phyloP scores from a whole-genome alignment of 2,113 vertebrate genomes.

The Semicossyphus pulcher region DNA sequence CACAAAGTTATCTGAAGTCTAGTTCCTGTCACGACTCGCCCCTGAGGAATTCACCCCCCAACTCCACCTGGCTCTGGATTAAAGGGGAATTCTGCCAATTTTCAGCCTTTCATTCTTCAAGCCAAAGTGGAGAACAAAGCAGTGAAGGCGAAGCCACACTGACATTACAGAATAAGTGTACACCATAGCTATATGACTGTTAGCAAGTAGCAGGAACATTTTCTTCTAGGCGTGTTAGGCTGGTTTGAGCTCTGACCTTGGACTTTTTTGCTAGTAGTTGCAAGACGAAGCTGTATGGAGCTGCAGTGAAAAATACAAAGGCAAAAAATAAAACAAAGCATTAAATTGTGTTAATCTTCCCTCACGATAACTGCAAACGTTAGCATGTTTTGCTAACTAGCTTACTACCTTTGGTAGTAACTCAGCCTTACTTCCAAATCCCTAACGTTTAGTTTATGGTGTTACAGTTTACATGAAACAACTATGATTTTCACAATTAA shows the following conservation, averaged over 20 bases:
- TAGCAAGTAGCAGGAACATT: not conserved
- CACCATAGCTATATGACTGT: not conserved
- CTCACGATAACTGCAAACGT: too few species aligned
- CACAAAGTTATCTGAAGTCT: conserved; percentile 27
- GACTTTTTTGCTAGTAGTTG: too few species aligned
- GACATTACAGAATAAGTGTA: not conserved
- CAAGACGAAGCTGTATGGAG: too few species aligned
- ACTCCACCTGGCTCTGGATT: conserved; percentile 14
- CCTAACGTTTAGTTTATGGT: too few species aligned
- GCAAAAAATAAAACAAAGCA: too few species aligned
- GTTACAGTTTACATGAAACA: too few species aligned
- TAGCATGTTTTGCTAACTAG: too few species aligned
- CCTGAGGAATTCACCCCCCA: conserved; percentile 56
- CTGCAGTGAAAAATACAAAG: too few species aligned
- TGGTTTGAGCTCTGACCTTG: not conserved
- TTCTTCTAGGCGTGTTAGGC: not conserved
- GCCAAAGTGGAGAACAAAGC: conserved; percentile 17
- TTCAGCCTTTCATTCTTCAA: conserved; percentile 2
- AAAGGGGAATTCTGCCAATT: conserved; percentile 50
- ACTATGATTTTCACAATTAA: too few species aligned
- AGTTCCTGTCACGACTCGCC: conserved; percentile 63
- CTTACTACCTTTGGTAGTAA: too few species aligned
- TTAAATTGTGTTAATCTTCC: too few species aligned
- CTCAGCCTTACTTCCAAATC: too few species aligned
- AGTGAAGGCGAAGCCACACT: not conserved